These are phyloP conservation scores for Matsumurasca onukii DNA, from an alignment of 1,140 invertebrate genomes.

Conservation along the genomic window DNA sequence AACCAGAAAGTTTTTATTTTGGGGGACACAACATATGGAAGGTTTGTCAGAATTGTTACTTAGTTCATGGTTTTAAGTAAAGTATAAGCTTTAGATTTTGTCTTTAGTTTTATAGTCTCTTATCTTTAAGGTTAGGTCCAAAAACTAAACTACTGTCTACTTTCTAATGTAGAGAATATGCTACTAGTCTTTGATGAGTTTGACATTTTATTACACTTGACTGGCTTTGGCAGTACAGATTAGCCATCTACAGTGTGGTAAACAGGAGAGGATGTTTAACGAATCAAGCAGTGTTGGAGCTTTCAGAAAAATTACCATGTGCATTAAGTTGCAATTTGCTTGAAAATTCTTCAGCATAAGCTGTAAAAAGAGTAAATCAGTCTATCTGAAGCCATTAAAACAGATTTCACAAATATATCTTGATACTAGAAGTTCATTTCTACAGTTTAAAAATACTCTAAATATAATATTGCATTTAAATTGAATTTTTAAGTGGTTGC, in stretches of 20 bases:
- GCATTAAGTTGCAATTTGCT: too few species aligned
- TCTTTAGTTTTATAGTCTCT: not conserved
- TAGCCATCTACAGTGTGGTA: not conserved
- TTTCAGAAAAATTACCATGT: too few species aligned
- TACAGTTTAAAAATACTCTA: too few species aligned
- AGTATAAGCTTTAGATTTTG: not conserved
- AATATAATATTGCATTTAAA: too few species aligned
- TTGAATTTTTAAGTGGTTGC: too few species aligned
- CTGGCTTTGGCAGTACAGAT: not conserved
- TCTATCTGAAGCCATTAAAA: too few species aligned
- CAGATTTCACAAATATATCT: too few species aligned
- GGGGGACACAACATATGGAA: conserved; percentile 92
- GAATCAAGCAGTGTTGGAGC: too few species aligned
- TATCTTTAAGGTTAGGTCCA: not conserved
- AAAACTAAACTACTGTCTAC: not conserved
- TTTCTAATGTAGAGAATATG: not conserved
- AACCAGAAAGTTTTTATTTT: conserved; percentile 74
- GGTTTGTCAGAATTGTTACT: conserved; percentile 53
- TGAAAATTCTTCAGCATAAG: too few species aligned
- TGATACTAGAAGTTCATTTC: too few species aligned
- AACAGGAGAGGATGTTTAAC: not conserved
- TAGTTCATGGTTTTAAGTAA: not conserved
- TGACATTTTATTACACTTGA: not conserved
- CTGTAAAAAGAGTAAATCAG: too few species aligned
- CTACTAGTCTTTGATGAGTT: not conserved